Evolutionary conservation across 2,888 invertebrate genomes (phyloP).

Genomic region (Harpalus rufipes): DNA sequence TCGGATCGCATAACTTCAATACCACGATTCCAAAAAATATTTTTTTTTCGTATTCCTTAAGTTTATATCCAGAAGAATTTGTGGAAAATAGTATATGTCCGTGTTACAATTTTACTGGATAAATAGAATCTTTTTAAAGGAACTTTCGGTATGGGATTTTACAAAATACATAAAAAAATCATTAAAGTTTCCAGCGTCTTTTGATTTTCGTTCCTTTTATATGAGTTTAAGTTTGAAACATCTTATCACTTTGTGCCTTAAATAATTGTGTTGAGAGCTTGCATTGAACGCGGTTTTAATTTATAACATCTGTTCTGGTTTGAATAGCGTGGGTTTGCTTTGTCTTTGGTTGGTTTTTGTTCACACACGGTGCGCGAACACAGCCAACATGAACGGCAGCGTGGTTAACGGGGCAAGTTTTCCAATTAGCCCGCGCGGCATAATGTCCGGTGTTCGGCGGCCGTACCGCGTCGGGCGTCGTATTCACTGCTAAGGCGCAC

Average conservation of each 20-base stretch:
- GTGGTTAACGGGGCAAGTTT: slow-evolving; percentile 44
- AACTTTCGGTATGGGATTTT: too few relatives aligned
- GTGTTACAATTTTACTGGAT: too few relatives aligned
- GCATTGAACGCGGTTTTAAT: slow-evolving; percentile 16
- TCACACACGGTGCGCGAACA: slow-evolving; percentile 32
- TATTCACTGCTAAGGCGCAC: slow-evolving; percentile 27
- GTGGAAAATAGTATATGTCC: too few relatives aligned
- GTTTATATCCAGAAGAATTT: too few relatives aligned
- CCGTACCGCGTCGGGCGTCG: neutral
- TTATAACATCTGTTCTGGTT: slow-evolving; percentile 16
- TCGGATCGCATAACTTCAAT: too few relatives aligned
- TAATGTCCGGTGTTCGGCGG: slow-evolving; percentile 43
- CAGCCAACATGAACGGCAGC: slow-evolving; percentile 16
- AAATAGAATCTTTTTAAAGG: too few relatives aligned
- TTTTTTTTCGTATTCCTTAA: too few relatives aligned
- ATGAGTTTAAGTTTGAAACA: neutral
- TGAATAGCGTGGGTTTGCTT: slow-evolving; percentile 22
- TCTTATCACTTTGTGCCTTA: neutral
- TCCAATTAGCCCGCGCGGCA: slow-evolving; percentile 44
- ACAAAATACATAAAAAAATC: too few relatives aligned
- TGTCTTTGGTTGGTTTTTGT: slow-evolving; percentile 41
- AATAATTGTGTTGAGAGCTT: neutral
- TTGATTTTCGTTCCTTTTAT: too few relatives aligned
- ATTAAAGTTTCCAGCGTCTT: too few relatives aligned
- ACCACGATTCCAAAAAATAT: too few relatives aligned